Evolutionary conservation across 1,140 invertebrate species (phyloP), one percentile per base, ranked within the genome.

Genomic region (Macrobrachium nipponense): DNA sequence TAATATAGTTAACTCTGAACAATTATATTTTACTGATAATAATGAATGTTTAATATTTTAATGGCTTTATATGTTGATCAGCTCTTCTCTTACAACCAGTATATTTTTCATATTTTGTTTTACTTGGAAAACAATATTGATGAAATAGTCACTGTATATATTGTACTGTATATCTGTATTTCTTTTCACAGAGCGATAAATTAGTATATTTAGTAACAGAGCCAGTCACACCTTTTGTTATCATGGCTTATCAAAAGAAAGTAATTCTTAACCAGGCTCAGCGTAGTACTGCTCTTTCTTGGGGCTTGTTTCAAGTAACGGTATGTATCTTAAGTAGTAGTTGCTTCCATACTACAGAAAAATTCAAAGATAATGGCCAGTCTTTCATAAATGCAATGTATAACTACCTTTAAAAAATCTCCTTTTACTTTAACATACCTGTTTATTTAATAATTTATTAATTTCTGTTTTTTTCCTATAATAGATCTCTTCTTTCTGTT

Each of bases 201-300:
- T 94, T 96, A 90, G 93, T 99, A 86, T 98, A 98, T 92, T 93
- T 99, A 90, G 97, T 97, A 36, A 99, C 98, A 36, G 98, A 99
- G 93, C 94, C 95, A 91, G 96, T 99, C 44, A 85, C 66, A 5
- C 76, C 78, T 5, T 43, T 86, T 86, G 86, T 78, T 89, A n/a
- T 78, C 78, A 15, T 80, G 73, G 79, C 12, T 88, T n/a, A 23
- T 70, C 43, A 72, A n/a, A n/a, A n/a, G 64, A 83, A 4, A 58
- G 43, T 66, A 36, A 51, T 17, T n/a, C 51, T 83, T 2, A 70
- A 43, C 18, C 36, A 61, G 0, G 68, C 70, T 43, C 81, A 88
- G 44, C 79, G 78, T 18, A 61, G 80, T 36, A 58, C 73, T 6
- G 87, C 82, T 15, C 61, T 85, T 10, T 73, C 83, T 17, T 88